Conservation (phyloP, 2,888 invertebrate genomes). For the Hirtodrosophila cameraria region DNA sequence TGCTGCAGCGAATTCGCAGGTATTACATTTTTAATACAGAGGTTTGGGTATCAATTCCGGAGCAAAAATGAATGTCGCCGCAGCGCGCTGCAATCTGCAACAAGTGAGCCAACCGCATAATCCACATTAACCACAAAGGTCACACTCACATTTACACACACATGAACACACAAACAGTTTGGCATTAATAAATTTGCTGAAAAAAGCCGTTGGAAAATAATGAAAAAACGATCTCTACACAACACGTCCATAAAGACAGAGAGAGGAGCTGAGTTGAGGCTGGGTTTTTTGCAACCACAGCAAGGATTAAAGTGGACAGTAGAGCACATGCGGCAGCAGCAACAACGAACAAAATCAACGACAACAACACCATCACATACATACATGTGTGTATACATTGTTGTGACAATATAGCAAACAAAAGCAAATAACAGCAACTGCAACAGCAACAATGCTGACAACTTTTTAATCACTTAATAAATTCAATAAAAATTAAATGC, state of each 20-base stretch:
- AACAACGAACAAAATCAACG: constrained; percentile 16
- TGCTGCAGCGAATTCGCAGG: constrained; percentile 6
- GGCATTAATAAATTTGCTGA: constrained; percentile 71
- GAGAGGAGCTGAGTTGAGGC: constrained; percentile 19
- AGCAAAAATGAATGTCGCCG: constrained; percentile 43
- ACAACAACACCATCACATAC: constrained; percentile 21
- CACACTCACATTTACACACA: constrained; percentile 49
- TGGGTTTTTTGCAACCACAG: constrained; percentile 60
- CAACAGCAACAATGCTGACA: constrained; percentile 71
- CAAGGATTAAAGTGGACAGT: constrained; percentile 70
- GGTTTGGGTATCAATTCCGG: constrained; percentile 6
- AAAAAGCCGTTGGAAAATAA: constrained; percentile 73
- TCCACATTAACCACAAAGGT: constrained; percentile 73
- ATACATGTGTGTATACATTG: too few species aligned
- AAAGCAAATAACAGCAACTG: constrained; percentile 49
- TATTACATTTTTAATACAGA: background rate
- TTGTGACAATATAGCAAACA: constrained; percentile 72
- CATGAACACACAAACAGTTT: constrained; percentile 29
- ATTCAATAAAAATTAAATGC: constrained; percentile 83
- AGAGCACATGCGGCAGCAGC: constrained; percentile 14
- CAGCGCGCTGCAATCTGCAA: constrained; percentile 51
- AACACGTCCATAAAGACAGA: constrained; percentile 57
- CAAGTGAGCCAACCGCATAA: constrained; percentile 72
- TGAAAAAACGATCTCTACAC: constrained; percentile 78
- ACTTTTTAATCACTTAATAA: constrained; percentile 84